Evolutionary conservation across 2,888 invertebrate species (phyloP), one percentile per base, ranked within the genome.

Genomic region (Pantelozetes paolii): DNA sequence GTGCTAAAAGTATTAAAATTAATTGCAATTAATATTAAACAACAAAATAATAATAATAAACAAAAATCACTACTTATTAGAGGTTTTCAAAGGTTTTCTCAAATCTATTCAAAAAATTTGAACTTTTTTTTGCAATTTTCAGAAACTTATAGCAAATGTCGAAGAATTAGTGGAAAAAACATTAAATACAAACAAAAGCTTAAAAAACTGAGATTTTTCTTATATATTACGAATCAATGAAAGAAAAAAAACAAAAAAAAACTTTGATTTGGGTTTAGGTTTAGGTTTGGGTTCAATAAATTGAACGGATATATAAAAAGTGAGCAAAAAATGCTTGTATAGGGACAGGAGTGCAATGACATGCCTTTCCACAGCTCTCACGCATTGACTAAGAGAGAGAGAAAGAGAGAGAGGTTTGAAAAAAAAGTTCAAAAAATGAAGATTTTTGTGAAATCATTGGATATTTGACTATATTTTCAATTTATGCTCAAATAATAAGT

Each of bases 241-340:
- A 30, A 1, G 6, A 18, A 62, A 62, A 62, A 62, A 62, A 30
- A 28, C 1, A 32, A n/a, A 5, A 28, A 32, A 62, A 57, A n/a
- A n/a, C n/a, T n/a, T n/a, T n/a, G 26, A 26, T 54, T 23, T 57
- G 6, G 23, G 15, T 20, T 62, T 32, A 32, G 62, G 32, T 30
- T 15, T 67, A 36, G 67, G 67, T 40, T 67, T 67, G 67, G 67
- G 67, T 67, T 42, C 40, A 67, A 67, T 67, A 67, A 42, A 40
- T 67, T 67, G n/a, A 45, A 67, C 67, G 67, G 67, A 67, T 40
- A 67, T 67, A 67, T 40, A 67, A 67, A 67, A 67, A 67, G 40
- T 42, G 9, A 67, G 23, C 36, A 67, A 67, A 67, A 67, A 67
- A 67, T 42, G 8, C 11, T 23, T 32, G n/a, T 40, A 67, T 40